phyloP scores from a whole-genome alignment of 1,140 invertebrate species.

The Tetraneura akinire region DNA sequence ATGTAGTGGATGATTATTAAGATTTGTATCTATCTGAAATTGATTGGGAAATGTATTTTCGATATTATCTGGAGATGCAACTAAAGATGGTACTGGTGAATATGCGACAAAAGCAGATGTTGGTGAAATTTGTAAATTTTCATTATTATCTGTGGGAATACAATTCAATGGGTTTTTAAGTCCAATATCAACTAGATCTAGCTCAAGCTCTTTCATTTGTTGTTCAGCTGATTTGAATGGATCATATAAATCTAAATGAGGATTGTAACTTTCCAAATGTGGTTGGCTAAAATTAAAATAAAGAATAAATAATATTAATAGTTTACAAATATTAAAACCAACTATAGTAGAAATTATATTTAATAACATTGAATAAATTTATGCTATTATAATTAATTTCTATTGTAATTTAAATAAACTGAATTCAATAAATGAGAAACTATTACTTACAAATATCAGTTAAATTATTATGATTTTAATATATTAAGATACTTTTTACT shows the following conservation, averaged over 20 bases:
- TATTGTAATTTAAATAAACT: constrained; percentile 2
- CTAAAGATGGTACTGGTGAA: constrained; percentile 53
- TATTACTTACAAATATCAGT: no score
- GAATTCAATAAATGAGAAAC: background rate
- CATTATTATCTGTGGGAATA: background rate
- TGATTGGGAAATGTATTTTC: constrained; percentile 25
- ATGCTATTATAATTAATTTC: no score
- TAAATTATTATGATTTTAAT: no score
- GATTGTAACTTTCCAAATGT: constrained; percentile 2
- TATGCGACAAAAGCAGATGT: constrained; percentile 61
- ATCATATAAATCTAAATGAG: constrained; percentile 63
- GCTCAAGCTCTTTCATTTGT: constrained; percentile 70
- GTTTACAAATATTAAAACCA: background rate
- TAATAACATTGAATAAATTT: no score
- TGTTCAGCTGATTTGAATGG: constrained; percentile 69
- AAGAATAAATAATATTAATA: background rate
- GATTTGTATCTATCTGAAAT: constrained; percentile 24
- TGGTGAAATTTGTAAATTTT: constrained; percentile 56
- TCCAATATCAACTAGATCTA: constrained; percentile 41
- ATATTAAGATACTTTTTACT: no score
- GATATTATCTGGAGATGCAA: constrained; percentile 32
- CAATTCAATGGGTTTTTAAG: constrained; percentile 39
- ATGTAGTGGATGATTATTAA: constrained; percentile 53
- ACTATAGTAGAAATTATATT: no score
- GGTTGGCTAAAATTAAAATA: constrained; percentile 25